Conservation (phyloP, 2,888 invertebrate genomes). For the Iphiclides podalirius region DNA sequence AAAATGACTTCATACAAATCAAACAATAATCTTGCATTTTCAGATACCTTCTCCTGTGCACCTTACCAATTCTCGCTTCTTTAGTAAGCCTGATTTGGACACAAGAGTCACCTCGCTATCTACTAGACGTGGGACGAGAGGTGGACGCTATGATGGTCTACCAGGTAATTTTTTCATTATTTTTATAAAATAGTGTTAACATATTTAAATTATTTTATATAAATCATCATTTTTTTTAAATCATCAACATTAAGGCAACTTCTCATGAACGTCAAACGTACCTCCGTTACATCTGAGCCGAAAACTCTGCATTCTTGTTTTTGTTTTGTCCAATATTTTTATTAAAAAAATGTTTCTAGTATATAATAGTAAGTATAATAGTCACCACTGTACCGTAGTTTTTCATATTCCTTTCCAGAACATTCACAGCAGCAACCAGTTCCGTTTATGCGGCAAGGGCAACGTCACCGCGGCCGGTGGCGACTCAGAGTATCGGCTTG, state of each 20-base stretch:
- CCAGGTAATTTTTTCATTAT: constrained; percentile 81
- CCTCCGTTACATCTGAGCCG: too few relatives aligned
- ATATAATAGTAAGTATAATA: too few relatives aligned
- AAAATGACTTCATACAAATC: too few relatives aligned
- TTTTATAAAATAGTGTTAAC: too few relatives aligned
- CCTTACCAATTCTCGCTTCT: constrained; percentile 85
- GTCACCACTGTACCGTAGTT: too few relatives aligned
- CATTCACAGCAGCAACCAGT: constrained; percentile 78
- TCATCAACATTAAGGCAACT: too few relatives aligned
- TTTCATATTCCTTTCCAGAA: constrained; percentile 60
- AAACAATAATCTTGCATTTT: too few relatives aligned
- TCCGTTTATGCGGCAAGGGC: constrained; percentile 56
- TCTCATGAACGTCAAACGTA: too few relatives aligned
- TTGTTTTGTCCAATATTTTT: too few relatives aligned
- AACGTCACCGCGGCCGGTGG: constrained; percentile 49
- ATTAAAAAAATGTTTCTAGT: too few relatives aligned
- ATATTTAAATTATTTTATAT: not conserved
- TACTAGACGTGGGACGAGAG: constrained; percentile 86
- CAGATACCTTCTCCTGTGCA: constrained; percentile 83
- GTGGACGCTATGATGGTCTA: constrained; percentile 89
- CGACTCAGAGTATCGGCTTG: constrained; percentile 76
- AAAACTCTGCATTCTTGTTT: too few relatives aligned
- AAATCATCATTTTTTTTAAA: not conserved
- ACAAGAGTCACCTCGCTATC: constrained; percentile 86
- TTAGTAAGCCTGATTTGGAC: constrained; percentile 86